Conservation (phyloP, 1,140 invertebrate genomes). For the Drosophila subpulchrella region DNA sequence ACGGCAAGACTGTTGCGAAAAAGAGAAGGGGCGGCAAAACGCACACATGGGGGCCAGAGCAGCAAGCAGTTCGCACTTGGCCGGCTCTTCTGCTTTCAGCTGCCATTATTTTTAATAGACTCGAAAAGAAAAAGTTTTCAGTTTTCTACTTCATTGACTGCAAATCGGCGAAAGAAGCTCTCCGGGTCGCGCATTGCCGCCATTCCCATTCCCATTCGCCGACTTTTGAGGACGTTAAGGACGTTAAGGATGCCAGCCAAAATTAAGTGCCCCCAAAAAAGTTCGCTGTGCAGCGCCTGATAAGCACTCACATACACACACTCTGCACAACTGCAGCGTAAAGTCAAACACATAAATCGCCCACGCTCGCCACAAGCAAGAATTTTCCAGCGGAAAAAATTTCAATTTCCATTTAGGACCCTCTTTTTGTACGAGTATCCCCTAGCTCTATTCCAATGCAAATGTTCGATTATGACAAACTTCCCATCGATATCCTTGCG, state of each 20-base stretch:
- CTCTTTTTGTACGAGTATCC: too few relatives aligned
- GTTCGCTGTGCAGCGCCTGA: conserved; percentile 73
- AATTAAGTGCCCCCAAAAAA: conserved; percentile 73
- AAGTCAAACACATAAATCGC: conserved; percentile 76
- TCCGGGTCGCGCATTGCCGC: conserved; percentile 27
- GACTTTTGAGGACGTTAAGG: neutral
- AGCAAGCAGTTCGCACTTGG: conserved; percentile 46
- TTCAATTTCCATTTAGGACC: conserved; percentile 56
- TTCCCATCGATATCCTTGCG: conserved; percentile 24
- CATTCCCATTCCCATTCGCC: neutral
- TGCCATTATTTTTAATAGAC: conserved; percentile 82
- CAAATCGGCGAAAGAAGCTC: conserved; percentile 71
- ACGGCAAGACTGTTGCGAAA: neutral
- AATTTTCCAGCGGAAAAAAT: conserved; percentile 26
- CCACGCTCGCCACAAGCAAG: conserved; percentile 34
- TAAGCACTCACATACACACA: conserved; percentile 52
- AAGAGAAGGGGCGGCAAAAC: neutral
- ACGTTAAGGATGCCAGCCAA: conserved; percentile 48
- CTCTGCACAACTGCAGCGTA: conserved; percentile 55
- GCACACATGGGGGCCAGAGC: conserved; percentile 36
- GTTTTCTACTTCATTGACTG: conserved; percentile 82
- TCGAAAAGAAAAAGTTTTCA: conserved; percentile 80
- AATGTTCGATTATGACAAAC: conserved; percentile 59
- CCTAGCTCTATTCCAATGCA: conserved; percentile 29
- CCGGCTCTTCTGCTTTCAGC: conserved; percentile 61